A percentile compares a stretch with the other conserved stretches of the same genome.
phyloP scores from a whole-genome alignment of 2,888 invertebrate genomes.

The Heteromyza rotundicornis region DNA sequence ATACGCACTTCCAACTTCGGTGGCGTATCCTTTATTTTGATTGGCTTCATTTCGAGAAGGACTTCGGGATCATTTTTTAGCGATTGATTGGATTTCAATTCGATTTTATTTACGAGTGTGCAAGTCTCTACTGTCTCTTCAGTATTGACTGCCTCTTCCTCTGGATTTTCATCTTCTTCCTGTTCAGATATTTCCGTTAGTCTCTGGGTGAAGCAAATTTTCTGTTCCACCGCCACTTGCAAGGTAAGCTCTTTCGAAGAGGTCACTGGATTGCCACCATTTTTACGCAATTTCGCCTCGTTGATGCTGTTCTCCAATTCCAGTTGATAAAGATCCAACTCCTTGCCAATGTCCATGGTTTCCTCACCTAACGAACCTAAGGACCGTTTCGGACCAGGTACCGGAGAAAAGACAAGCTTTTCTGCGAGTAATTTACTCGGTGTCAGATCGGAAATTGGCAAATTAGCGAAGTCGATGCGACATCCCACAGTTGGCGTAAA shows the following conservation, averaged over 20 bases:
- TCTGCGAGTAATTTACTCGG: slow-evolving; percentile 57
- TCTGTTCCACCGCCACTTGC: slow-evolving; percentile 33
- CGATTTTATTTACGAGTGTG: neutral
- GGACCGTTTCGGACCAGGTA: slow-evolving; percentile 40
- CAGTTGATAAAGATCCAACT: slow-evolving; percentile 60
- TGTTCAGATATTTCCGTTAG: slow-evolving; percentile 41
- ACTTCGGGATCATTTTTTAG: no score
- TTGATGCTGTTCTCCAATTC: slow-evolving; percentile 63
- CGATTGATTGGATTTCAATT: neutral
- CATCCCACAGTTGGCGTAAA: slow-evolving; percentile 58
- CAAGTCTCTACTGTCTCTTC: neutral
- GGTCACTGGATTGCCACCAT: slow-evolving; percentile 11
- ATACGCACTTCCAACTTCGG: neutral
- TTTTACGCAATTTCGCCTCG: slow-evolving; percentile 58
- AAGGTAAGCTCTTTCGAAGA: slow-evolving; percentile 12
- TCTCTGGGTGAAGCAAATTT: slow-evolving; percentile 37
- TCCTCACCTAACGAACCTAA: slow-evolving; percentile 58
- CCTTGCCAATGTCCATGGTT: slow-evolving; percentile 59
- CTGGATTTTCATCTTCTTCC: slow-evolving; percentile 21
- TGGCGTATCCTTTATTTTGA: neutral
- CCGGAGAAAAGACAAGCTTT: slow-evolving; percentile 58
- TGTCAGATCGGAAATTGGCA: slow-evolving; percentile 50
- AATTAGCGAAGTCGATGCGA: slow-evolving; percentile 58
- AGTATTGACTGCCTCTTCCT: neutral
- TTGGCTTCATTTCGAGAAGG: neutral